Base-by-base conservation (phyloP, 2,797 vertebrate genomes). In the Clarias fuscus region DNA sequence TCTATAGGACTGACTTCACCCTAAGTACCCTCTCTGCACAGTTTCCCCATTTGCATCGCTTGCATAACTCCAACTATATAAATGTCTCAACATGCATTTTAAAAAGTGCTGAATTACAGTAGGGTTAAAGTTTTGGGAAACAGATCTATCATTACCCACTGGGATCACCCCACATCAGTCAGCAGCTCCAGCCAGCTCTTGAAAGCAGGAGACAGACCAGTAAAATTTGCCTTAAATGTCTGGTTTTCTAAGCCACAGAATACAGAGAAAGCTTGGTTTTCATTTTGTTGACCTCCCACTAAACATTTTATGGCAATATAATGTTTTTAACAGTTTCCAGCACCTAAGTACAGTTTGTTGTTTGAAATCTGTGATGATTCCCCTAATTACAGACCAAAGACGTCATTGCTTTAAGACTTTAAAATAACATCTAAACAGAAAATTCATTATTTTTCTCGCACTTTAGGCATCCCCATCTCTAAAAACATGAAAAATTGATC, bases 381-480 rank as follows among this genome's bases (percentile, higher is more conserved):
- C 92, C 91, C 92, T 91, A 94, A 92, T 92, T 91, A 91, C 91
- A 94, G 93, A 94, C 92, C 90, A 93, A 91, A 93, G 93, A 93
- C 91, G 91, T 93, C 93, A 92, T 92, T 91, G 53, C 53, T 56
- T 56, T 56, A 56, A 91, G 93, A 91, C 93, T 94, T 93, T 91
- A 93, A 91, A 91, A 94, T 95, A 92, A 94, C 92, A 94, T 95
- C 94, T 95, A 92, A 94, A 90, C 90, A 93, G 93, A 94, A 95
- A 96, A 95, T 95, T 93, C 95, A 95, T 94, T 92, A 95, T 94
- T 94, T 94, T 91, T 93, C 93, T 87, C 90, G 90, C 93, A 90
- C 91, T 92, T 93, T 85, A 89, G 88, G 90, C 65, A 64, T 75
- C 92, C 81, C 90, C 89, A 68, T 92, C 90, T 92, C 92, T 93